phyloP scores from a whole-genome alignment of 2,888 invertebrate species.

The Petrolisthes cinctipes region DNA sequence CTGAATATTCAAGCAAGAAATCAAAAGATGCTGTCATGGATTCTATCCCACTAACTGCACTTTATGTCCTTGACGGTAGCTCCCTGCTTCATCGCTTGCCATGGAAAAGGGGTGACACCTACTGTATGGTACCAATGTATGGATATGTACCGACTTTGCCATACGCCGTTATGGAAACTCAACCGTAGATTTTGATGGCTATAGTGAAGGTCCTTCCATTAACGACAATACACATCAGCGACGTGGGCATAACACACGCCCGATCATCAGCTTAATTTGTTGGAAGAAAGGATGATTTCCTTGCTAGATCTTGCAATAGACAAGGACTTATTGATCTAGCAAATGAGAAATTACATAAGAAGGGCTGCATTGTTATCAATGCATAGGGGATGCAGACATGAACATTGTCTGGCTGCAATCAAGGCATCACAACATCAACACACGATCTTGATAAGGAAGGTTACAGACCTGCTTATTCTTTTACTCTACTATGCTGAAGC shows the following conservation, averaged over 20 bases:
- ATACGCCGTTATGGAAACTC: neutral
- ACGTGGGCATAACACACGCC: neutral
- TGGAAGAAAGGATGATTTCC: no score
- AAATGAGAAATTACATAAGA: neutral
- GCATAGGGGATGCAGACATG: neutral
- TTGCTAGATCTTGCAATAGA: neutral
- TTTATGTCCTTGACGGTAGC: neutral
- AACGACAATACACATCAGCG: neutral
- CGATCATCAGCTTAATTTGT: neutral
- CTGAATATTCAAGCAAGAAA: neutral
- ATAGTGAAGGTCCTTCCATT: constrained; percentile 3
- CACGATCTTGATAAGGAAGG: neutral
- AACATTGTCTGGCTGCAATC: neutral
- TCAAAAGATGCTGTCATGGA: neutral
- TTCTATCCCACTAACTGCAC: no score
- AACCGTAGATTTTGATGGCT: neutral
- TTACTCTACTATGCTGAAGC: neutral
- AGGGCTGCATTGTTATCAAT: neutral
- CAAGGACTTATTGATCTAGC: neutral
- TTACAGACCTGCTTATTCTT: neutral
- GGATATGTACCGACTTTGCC: neutral
- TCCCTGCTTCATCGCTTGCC: neutral
- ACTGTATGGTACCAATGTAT: neutral
- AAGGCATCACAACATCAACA: neutral
- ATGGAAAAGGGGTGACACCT: neutral